Conservation (phyloP, 2,888 invertebrate species). For the Cosmia trapezina region DNA sequence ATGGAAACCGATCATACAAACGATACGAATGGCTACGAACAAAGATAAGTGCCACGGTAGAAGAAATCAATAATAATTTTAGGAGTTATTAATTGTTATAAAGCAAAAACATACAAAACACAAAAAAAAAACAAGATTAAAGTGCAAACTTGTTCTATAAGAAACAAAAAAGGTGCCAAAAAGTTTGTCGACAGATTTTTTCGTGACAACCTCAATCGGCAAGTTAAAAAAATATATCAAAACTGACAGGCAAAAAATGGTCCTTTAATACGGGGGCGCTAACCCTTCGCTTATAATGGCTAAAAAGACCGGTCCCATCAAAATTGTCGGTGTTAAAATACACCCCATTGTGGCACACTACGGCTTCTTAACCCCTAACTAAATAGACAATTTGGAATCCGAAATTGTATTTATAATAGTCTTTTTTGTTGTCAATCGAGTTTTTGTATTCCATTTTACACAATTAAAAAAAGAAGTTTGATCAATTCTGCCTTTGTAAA, state of each 20-base stretch:
- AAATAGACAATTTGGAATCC: constrained; percentile 85
- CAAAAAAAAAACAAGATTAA: neutral
- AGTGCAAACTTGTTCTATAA: neutral
- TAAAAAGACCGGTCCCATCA: constrained; percentile 80
- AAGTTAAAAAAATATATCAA: constrained; percentile 52
- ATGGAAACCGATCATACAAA: neutral
- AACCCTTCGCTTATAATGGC: constrained; percentile 81
- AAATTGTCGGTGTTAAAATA: constrained; percentile 87
- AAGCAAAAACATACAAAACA: no score
- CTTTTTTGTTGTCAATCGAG: constrained; percentile 78
- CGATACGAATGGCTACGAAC: neutral
- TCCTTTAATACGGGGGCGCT: constrained; percentile 68
- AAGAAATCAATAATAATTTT: neutral
- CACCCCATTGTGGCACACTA: constrained; percentile 84
- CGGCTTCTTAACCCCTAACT: constrained; percentile 88
- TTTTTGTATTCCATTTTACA: constrained; percentile 71
- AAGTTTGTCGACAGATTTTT: constrained; percentile 22
- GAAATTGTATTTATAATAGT: constrained; percentile 85
- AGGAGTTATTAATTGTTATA: no score
- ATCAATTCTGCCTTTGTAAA: constrained; percentile 67
- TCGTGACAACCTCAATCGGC: constrained; percentile 17
- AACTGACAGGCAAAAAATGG: constrained; percentile 53
- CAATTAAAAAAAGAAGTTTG: constrained; percentile 69
- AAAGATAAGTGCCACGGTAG: neutral
- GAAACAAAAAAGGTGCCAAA: constrained; percentile 30